These are phyloP conservation scores for Trichonephila inaurata DNA, from an alignment of 1,140 invertebrate genomes.

Conservation along the genomic window DNA sequence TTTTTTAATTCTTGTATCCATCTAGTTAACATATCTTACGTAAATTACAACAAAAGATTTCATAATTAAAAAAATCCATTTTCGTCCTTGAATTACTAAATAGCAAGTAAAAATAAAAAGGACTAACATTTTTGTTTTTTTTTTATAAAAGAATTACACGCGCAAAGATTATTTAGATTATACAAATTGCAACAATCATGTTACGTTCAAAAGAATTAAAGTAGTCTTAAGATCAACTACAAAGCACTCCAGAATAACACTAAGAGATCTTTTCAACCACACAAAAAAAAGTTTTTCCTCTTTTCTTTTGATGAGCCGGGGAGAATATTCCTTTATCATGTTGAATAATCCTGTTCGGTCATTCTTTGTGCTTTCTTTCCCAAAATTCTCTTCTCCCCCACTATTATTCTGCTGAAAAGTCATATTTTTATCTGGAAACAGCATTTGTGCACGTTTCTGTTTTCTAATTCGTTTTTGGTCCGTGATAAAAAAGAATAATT, in stretches of 20 bases:
- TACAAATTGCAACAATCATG: too few relatives aligned
- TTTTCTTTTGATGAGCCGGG: background rate
- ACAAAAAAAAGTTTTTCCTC: background rate
- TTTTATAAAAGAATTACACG: too few relatives aligned
- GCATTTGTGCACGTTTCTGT: background rate
- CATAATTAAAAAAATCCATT: too few relatives aligned
- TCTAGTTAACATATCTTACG: too few relatives aligned
- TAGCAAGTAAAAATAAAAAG: too few relatives aligned
- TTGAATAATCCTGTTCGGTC: background rate
- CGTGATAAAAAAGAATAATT: background rate
- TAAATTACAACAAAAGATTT: too few relatives aligned
- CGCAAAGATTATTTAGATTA: too few relatives aligned
- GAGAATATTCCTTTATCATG: constrained; percentile 4
- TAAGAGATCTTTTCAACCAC: background rate
- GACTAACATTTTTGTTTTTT: too few relatives aligned
- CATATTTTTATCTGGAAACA: background rate
- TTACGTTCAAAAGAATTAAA: too few relatives aligned
- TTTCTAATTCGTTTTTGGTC: background rate
- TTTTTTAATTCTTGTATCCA: too few relatives aligned
- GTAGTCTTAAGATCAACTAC: too few relatives aligned
- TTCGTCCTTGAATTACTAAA: too few relatives aligned
- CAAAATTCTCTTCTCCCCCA: background rate
- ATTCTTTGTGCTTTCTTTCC: background rate
- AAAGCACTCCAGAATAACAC: background rate
- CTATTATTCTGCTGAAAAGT: constrained; percentile 3